phyloP scores from a whole-genome alignment of 1,140 invertebrate species.

The Platorchestia sp. region DNA sequence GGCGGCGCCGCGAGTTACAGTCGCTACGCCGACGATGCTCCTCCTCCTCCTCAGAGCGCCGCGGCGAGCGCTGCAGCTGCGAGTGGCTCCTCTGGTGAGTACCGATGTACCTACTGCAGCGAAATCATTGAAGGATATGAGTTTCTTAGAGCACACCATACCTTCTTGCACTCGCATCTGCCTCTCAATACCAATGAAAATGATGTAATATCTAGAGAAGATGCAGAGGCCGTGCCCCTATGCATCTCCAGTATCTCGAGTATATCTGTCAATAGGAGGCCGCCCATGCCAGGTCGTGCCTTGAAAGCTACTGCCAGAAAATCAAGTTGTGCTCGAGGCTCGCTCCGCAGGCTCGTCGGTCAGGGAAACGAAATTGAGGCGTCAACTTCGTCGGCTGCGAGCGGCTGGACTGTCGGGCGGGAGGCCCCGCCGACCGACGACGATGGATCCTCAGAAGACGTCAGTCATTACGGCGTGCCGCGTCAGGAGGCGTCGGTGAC shows the following conservation, averaged over 20 bases:
- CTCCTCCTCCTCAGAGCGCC: not conserved
- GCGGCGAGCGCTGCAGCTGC: not conserved
- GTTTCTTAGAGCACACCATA: slow-evolving; percentile 46
- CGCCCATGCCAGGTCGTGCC: slow-evolving; percentile 45
- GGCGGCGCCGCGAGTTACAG: not conserved
- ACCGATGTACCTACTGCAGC: slow-evolving; percentile 40
- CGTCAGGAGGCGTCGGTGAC: not conserved
- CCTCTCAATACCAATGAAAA: slow-evolving; percentile 39
- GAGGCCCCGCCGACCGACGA: not conserved
- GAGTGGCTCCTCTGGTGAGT: not conserved
- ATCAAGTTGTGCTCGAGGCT: slow-evolving; percentile 33
- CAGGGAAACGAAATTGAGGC: slow-evolving; percentile 1
- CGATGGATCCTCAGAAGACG: not conserved
- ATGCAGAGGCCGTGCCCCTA: slow-evolving; percentile 4
- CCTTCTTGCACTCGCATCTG: slow-evolving; percentile 50
- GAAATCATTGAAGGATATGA: slow-evolving; percentile 44
- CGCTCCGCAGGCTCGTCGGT: not conserved
- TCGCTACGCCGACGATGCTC: slow-evolving; percentile 7
- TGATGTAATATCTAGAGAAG: slow-evolving; percentile 37
- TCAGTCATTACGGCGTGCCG: not conserved
- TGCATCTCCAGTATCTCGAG: slow-evolving; percentile 47
- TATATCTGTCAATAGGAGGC: slow-evolving; percentile 39
- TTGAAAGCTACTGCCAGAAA: slow-evolving; percentile 47
- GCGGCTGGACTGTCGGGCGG: not conserved
- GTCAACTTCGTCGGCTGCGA: not conserved